A percentile compares a stretch with the other conserved stretches of the same genome.
Conservation (phyloP, 2,888 invertebrate genomes). For the Hipparchia sbordonii region DNA sequence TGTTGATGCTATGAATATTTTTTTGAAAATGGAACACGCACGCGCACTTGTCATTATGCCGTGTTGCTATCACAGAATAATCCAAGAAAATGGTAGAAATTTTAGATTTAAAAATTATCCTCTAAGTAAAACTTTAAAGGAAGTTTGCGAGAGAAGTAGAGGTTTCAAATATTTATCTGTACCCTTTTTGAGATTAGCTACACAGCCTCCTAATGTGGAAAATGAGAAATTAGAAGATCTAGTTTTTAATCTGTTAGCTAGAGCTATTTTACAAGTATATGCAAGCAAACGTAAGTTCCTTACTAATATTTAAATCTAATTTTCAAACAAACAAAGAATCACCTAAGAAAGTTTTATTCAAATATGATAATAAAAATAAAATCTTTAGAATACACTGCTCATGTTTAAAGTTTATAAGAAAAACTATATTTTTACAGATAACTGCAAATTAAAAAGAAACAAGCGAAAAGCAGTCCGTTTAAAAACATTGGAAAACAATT, state of each 20-base stretch:
- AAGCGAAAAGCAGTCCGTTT: constrained; percentile 70
- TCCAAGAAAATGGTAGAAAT: constrained; percentile 35
- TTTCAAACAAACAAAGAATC: neutral
- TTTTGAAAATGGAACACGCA: constrained; percentile 81
- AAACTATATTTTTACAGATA: constrained; percentile 65
- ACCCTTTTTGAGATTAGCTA: constrained; percentile 88
- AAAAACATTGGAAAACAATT: constrained; percentile 55
- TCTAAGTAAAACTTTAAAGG: constrained; percentile 77
- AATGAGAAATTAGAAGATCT: constrained; percentile 77
- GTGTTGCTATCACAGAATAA: constrained; percentile 91
- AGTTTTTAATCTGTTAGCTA: constrained; percentile 79
- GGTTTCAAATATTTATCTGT: constrained; percentile 76
- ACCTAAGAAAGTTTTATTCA: too few relatives aligned
- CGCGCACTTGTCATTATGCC: constrained; percentile 86
- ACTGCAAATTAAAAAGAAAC: constrained; percentile 66
- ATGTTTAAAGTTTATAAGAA: too few relatives aligned
- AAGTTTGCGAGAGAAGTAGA: constrained; percentile 56
- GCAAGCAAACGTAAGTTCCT: constrained; percentile 79
- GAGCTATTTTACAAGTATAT: constrained; percentile 86
- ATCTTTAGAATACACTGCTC: too few relatives aligned
- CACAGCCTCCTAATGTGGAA: constrained; percentile 84
- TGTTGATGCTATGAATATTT: constrained; percentile 85
- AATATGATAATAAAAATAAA: too few relatives aligned
- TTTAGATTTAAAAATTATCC: constrained; percentile 86
- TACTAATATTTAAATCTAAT: neutral